A percentile compares a stretch with the other conserved stretches of the same genome.
phyloP scores from a whole-genome alignment of 2,113 vertebrate genomes.

The Baryphthengus martii region DNA sequence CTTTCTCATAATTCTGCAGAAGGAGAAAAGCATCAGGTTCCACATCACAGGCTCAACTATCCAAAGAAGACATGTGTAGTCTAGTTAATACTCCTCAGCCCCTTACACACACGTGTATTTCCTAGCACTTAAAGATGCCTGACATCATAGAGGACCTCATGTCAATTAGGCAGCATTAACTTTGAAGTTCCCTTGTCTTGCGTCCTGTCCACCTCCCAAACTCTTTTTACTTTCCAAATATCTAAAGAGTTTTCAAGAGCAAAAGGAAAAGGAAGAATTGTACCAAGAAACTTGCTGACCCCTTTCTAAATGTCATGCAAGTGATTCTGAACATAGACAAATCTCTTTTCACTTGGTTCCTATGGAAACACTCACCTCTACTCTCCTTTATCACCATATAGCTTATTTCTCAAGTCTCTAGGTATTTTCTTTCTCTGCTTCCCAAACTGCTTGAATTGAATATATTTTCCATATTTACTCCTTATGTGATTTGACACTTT shows the following conservation, averaged over 20 bases:
- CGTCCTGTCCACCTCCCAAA: not conserved
- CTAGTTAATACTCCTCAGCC: not conserved
- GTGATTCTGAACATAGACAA: constrained; percentile 18
- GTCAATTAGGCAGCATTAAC: not conserved
- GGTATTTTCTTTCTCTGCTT: constrained; percentile 18
- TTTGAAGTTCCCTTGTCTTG: not conserved
- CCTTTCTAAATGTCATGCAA: constrained; percentile 20
- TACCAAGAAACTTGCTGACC: not conserved
- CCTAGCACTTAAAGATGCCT: not conserved
- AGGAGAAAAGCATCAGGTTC: not conserved
- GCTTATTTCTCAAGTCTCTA: constrained; percentile 26
- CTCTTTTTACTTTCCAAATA: not conserved
- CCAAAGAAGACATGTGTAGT: not conserved
- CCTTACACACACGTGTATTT: not conserved
- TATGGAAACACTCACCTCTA: constrained; percentile 42
- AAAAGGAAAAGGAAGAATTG: not conserved
- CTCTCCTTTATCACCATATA: not conserved
- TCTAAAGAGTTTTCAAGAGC: not conserved
- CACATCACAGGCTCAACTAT: not conserved
- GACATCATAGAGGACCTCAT: not conserved
- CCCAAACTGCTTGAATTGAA: not conserved
- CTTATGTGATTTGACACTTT: not conserved
- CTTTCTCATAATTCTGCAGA: not conserved
- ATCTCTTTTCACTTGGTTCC: constrained; percentile 36
- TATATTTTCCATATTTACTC: constrained; percentile 4